Base-by-base conservation (phyloP, 2,797 vertebrate species). In the Clamator glandarius region DNA sequence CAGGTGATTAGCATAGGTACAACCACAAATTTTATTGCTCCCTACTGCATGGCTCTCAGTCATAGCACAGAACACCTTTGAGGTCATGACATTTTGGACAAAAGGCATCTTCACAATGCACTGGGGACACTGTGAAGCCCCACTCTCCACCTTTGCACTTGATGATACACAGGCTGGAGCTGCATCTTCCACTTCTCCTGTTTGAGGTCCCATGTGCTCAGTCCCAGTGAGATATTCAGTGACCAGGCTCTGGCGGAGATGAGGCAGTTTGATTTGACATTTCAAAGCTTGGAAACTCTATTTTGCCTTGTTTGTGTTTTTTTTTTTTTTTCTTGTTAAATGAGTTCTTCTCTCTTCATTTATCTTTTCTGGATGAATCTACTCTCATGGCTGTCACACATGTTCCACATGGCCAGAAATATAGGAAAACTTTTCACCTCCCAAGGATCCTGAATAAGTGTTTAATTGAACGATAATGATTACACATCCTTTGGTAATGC, bases 1-100 rank as follows among this genome's bases (percentile, higher is more conserved):
- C 77, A 58, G 93, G 85, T 82, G 77, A 82, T 96, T 94, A 96
- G 90, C 84, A 79, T 28, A 91, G 95, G 80, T 79, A 96, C 77
- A 88, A 42, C 74, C 48, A 84, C 86, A 46, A 88, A 93, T 94
- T 63, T 5, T 52, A 18, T 12, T 73, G 87, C 67, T 93, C 70
- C 89, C 79, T 73, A 8, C 62, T 75, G 94, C 31, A 44, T 0
- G 0, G 42, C 68, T 62, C 82, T 87, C 63, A 20, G 24, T 33
- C 11, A 0, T 5, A 63, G 18, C 54, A 55, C 64, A 88, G 69
- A 42, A 89, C n/a, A n/a, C 46, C 51, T 51, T 54, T 25, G 17
- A 72, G 84, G 24, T 93, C 73, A 3, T 5, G 3, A 36, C 5
- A 10, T 61, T 48, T 58, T 7, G 36, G 63, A 62, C 67, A 66